Conservation (phyloP, 2,888 invertebrate genomes). For the Tetragnatha montana region DNA sequence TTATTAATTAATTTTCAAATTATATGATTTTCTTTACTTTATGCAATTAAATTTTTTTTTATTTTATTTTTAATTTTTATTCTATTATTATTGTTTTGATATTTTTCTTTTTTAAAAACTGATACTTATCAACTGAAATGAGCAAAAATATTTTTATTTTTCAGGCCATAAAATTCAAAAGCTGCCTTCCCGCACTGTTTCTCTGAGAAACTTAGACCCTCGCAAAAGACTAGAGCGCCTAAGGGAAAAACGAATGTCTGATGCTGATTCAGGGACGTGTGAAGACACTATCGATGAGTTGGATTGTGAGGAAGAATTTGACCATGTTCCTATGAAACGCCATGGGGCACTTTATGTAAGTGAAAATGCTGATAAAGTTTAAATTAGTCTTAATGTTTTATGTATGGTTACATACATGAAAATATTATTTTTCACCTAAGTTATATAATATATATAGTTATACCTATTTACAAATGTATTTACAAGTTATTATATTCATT, state of each 20-base stretch:
- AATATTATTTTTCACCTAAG: too few relatives aligned
- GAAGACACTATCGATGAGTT: conserved; percentile 37
- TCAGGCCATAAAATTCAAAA: conserved; percentile 83
- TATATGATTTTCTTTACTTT: too few relatives aligned
- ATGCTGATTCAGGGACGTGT: conserved; percentile 11
- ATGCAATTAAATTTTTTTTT: too few relatives aligned
- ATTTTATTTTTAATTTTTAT: too few relatives aligned
- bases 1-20: too few relatives aligned
- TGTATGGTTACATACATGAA: too few relatives aligned
- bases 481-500: too few relatives aligned
- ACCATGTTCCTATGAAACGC: conserved; percentile 53
- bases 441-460: too few relatives aligned
- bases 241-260: conserved; percentile 30
- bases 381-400: too few relatives aligned
- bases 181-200: conserved; percentile 76
- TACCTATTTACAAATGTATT: too few relatives aligned
- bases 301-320: conserved; percentile 46
- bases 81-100: neutral
- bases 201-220: conserved; percentile 65
- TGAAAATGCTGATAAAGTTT: neutral
- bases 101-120: neutral
- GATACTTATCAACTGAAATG: neutral
- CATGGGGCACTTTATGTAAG: conserved; percentile 59
- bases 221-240: conserved; percentile 38
- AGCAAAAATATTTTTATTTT: conserved; percentile 23